Base-by-base conservation (phyloP, 2,113 vertebrate genomes). In the Okapia johnstoni region DNA sequence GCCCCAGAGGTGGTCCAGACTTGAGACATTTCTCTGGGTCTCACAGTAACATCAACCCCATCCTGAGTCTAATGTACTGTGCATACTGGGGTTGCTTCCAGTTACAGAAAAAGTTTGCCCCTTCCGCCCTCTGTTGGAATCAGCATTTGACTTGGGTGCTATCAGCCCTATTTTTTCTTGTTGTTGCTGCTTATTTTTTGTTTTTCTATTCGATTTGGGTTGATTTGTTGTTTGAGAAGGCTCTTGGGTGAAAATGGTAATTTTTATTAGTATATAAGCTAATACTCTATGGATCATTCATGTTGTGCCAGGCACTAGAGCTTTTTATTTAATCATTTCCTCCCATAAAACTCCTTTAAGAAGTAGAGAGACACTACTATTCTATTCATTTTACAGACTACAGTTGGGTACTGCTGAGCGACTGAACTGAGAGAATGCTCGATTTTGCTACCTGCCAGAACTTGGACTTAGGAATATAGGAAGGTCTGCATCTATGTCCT, bases 301-400 rank as follows among this genome's bases (percentile, higher is more conserved):
- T 50, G 83, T 7, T 6, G 2, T 55, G 43, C 16, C 21, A 23
- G n/a, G 21, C 30, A 30, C 12, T 26, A 28, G 48, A 13, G 5
- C 25, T 88, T 83, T 36, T 77, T 16, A 10, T 55, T 48, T 57
- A 16, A 25, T 66, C 3, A 9, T 50, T 52, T 90, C 52, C 40
- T 19, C 40, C 28, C 30, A 76, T 43, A 3, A 6, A 33, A 25
- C 12, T 23, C 19, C 7, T n/a, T 81, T 55, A 80, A n/a, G 16
- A 80, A 30, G 6, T 13, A 0, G 2, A 4, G 3, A 23, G 3
- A 5, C 3, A 15, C 54, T 40, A 14, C 43, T 30, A 0, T 58
- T 50, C 52, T 9, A 7, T 13, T 15, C 57, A 21, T 3, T 88
- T 73, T 66, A 30, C 10, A 84, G 26, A 25, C 7, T 48, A 40